Percentiles rank a stretch among this genome's conserved stretches.
These are phyloP conservation scores for Sinocyclocheilus anophthalmus DNA, from an alignment of 2,113 vertebrate genomes.

Conservation along the genomic window DNA sequence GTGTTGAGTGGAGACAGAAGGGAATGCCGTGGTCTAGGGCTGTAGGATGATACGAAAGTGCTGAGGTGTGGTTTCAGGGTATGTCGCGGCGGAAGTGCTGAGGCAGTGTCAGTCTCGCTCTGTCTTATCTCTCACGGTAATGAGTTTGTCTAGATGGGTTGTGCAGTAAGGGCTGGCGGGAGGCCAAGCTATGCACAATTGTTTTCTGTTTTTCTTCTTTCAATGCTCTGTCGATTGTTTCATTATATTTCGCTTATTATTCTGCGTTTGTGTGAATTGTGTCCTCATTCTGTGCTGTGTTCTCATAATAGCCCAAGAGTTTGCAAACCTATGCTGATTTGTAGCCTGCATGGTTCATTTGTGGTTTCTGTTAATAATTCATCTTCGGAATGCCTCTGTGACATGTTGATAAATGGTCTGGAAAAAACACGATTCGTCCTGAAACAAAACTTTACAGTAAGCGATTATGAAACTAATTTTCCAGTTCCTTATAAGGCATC, in stretches of 20 bases:
- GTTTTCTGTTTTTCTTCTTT: background rate
- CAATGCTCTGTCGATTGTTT: background rate
- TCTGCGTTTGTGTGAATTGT: background rate
- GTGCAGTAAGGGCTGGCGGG: background rate
- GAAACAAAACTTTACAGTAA: background rate
- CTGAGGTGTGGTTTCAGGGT: slow-evolving; percentile 39
- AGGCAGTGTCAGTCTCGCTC: slow-evolving; percentile 8
- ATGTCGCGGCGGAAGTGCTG: slow-evolving; percentile 31
- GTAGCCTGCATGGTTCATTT: background rate
- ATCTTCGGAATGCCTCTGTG: background rate
- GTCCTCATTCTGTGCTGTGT: background rate
- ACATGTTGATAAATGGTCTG: slow-evolving; percentile 6
- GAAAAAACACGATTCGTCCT: background rate
- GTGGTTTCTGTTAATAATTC: background rate
- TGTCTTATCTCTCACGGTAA: background rate
- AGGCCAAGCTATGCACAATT: background rate
- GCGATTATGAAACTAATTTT: background rate
- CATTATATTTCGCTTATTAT: background rate
- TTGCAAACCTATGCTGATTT: background rate
- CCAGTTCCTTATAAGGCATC: background rate
- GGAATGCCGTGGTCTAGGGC: slow-evolving; percentile 17
- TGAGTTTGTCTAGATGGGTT: background rate
- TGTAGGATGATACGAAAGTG: slow-evolving; percentile 31
- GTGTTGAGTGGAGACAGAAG: background rate
- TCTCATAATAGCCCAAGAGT: background rate